These are phyloP conservation scores for Morphnarchus princeps DNA, from an alignment of 2,113 vertebrate species.

Conservation along the genomic window DNA sequence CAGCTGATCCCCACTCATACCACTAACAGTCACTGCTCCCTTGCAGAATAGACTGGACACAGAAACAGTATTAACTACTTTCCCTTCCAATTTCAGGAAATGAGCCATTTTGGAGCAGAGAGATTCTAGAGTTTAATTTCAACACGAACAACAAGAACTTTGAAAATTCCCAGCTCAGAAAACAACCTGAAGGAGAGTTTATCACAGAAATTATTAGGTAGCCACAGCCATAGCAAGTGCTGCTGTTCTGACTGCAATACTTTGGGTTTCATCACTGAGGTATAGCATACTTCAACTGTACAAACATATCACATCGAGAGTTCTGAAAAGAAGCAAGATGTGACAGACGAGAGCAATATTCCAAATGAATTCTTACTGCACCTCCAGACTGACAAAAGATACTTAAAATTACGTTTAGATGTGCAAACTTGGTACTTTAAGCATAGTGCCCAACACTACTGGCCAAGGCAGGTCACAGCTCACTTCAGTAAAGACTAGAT, in stretches of 20 bases:
- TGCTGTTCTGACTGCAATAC: background rate
- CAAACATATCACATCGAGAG: background rate
- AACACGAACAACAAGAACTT: background rate
- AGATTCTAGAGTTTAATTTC: background rate
- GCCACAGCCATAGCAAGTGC: background rate
- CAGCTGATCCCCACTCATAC: background rate
- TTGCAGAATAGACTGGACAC: background rate
- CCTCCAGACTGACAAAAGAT: background rate
- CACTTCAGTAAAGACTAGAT: background rate
- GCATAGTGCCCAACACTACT: background rate
- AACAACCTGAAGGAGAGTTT: background rate
- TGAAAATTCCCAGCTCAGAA: background rate
- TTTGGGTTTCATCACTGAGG: background rate
- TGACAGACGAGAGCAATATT: background rate
- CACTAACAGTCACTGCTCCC: background rate
- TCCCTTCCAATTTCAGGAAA: background rate
- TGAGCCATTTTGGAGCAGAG: background rate
- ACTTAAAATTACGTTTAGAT: background rate
- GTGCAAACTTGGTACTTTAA: background rate
- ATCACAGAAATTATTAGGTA: background rate
- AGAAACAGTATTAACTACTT: background rate
- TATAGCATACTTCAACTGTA: accelerated
- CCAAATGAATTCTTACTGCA: background rate
- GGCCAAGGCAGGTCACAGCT: no score
- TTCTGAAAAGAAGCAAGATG: background rate